These are phyloP conservation scores for Pimpla rufipes DNA, from an alignment of 2,888 invertebrate species.

Conservation along the genomic window DNA sequence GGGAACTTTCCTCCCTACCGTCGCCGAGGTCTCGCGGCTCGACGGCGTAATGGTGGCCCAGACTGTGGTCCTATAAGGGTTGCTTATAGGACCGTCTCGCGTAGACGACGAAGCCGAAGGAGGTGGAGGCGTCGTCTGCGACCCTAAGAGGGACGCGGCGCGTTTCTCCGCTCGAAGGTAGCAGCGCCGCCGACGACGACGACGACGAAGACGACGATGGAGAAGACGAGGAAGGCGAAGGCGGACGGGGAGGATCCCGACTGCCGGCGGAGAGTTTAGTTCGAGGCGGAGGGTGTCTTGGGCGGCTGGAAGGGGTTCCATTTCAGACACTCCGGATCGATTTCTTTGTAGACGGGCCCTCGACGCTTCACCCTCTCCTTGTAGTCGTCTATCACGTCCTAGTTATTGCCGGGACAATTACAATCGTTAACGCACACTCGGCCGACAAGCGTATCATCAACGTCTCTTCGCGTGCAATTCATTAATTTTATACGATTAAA, in stretches of 20 bases:
- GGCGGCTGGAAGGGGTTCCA: constrained; percentile 94
- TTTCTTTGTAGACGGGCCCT: constrained; percentile 92
- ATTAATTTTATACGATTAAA: background rate
- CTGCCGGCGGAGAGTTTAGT: constrained; percentile 75
- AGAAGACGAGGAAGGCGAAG: constrained; percentile 36
- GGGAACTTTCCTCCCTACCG: constrained; percentile 16
- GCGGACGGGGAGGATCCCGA: constrained; percentile 51
- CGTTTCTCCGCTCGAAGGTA: constrained; percentile 40
- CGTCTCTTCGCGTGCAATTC: too few species aligned
- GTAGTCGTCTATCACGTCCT: constrained; percentile 98
- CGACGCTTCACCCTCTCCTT: constrained; percentile 92
- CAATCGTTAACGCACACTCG: constrained; percentile 65
- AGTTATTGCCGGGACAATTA: constrained; percentile 72
- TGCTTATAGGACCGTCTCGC: constrained; percentile 52
- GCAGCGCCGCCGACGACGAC: too few species aligned
- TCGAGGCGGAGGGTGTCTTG: constrained; percentile 86
- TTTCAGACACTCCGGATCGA: constrained; percentile 94
- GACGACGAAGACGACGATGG: constrained; percentile 62
- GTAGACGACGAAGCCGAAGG: constrained; percentile 39
- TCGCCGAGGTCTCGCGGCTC: constrained; percentile 35
- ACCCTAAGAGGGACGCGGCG: constrained; percentile 48
- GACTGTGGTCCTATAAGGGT: constrained; percentile 61
- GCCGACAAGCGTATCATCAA: too few species aligned
- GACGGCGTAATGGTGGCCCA: constrained; percentile 61
- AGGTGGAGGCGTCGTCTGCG: constrained; percentile 63